A percentile compares a stretch with the other conserved stretches of the same genome.
Evolutionary conservation across 2,113 vertebrate species (phyloP).

Genomic region (Gasterosteus nipponicus): DNA sequence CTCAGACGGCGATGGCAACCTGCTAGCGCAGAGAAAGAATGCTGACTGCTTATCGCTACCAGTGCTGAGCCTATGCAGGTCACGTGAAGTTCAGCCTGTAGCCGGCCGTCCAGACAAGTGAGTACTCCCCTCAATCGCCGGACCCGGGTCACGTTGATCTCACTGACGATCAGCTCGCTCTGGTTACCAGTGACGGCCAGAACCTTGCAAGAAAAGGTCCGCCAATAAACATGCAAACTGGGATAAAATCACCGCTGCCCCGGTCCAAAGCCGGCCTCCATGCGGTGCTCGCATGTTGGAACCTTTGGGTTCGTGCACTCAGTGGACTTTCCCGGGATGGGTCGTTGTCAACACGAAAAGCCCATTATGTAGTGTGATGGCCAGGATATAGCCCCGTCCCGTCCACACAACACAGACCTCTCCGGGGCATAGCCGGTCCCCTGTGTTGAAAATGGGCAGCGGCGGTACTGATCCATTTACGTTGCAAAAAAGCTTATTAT

Average conservation of each 20-base stretch:
- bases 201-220: conserved; percentile 14
- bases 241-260: conserved; percentile 51
- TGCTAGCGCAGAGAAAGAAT: conserved; percentile 1
- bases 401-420: conserved; percentile 18
- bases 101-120: conserved; percentile 58
- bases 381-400: conserved; percentile 44
- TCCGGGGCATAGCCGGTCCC: conserved; percentile 46
- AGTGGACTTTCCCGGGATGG: not conserved
- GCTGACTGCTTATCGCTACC: not conserved
- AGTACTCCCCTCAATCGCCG: conserved; percentile 38
- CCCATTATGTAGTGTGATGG: conserved; percentile 41
- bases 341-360: conserved; percentile 60
- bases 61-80: not conserved
- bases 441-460: conserved; percentile 57
- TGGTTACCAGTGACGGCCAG: not conserved
- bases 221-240: conserved; percentile 3
- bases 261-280: too few species aligned
- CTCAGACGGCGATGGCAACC: too few species aligned
- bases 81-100: not conserved
- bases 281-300: rapidly evolving
- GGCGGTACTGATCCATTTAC: too few species aligned
- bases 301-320: not conserved
- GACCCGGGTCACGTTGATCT: not conserved
- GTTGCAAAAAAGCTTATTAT: too few species aligned
- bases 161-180: not conserved